Base-by-base conservation (phyloP, 1,140 invertebrate genomes). In the Drosophila setifemur region DNA sequence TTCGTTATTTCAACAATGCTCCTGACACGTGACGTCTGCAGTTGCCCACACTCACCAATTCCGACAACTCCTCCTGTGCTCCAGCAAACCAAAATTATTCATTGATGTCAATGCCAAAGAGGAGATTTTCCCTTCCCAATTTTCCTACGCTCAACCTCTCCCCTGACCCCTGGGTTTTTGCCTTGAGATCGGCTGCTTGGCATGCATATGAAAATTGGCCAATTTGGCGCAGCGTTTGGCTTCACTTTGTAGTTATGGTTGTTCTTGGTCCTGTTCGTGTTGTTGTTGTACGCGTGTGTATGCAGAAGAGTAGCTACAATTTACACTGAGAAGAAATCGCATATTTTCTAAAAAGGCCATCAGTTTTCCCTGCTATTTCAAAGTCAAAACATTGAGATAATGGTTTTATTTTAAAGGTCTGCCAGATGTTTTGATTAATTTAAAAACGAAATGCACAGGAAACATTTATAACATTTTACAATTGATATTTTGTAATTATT, bases 151-250 rank as follows among this genome's bases (percentile, higher is more conserved):
- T 14, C 25, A 8, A 8, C 14, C 18, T 4, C 23, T 4, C 12
- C 28, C 47, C 21, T 21, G 2, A 29, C 14, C 9, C 19, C n/a
- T n/a, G 25, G 49, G 12, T 35, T 44, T 14, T 49, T 63, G 58
- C 72, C 54, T 60, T 63, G 28, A 72, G 68, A 47, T 44, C 39
- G 33, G 52, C 58, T 43, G 60, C 58, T 73, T 57, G 68, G 68
- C 60, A 57, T 77, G 61, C 78, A 83, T 83, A 69, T 77, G 69
- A 77, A 85, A 78, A 82, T 85, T 83, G 73, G 73, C 73, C 69
- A 82, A 82, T 82, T 82, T 78, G 79, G 69, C 49, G 54, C 63
- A 78, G 47, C 68, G 76, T 73, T 78, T 71, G 68, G 54, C 67
- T 71, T 71, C 54, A 42, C 54, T 71, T 72, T 72, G 67, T 71